Percentiles rank a stretch among this genome's conserved stretches.
Evolutionary conservation across 1,140 invertebrate species (phyloP).

Genomic region (Whitmania pigra): DNA sequence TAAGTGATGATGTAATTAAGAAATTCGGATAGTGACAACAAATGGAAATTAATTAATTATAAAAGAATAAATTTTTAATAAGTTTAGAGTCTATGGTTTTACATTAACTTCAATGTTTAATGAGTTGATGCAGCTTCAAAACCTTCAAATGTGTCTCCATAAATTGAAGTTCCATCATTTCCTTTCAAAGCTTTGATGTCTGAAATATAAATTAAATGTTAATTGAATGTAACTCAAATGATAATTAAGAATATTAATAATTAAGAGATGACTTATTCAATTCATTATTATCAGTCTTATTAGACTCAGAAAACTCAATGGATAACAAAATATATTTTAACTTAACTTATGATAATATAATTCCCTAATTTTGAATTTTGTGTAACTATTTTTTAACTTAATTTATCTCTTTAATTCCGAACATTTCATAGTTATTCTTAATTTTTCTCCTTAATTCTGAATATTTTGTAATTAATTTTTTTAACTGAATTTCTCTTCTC

Average conservation of each 20-base stretch:
- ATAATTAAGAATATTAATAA: no score
- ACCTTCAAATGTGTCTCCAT: conserved; percentile 42
- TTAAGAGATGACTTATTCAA: not conserved
- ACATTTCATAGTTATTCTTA: no score
- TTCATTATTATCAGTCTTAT: not conserved
- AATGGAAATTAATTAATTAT: not conserved
- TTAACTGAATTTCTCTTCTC: not conserved
- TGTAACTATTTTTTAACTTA: not conserved
- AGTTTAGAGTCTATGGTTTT: no score
- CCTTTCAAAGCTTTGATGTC: conserved; percentile 39
- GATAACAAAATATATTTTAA: not conserved
- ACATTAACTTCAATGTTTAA: conserved; percentile 14
- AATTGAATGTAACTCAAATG: no score
- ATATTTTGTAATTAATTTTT: no score
- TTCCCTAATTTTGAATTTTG: no score
- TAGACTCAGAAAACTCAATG: not conserved
- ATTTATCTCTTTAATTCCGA: not conserved
- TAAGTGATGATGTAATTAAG: not conserved
- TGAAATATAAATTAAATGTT: conserved; percentile 26
- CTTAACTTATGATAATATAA: not conserved
- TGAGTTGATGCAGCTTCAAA: not conserved
- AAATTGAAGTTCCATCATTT: conserved; percentile 42
- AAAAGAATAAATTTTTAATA: no score
- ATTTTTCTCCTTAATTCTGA: no score
- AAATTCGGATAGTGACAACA: not conserved